phyloP scores from a whole-genome alignment of 2,888 invertebrate genomes.

The Nemurella pictetii region DNA sequence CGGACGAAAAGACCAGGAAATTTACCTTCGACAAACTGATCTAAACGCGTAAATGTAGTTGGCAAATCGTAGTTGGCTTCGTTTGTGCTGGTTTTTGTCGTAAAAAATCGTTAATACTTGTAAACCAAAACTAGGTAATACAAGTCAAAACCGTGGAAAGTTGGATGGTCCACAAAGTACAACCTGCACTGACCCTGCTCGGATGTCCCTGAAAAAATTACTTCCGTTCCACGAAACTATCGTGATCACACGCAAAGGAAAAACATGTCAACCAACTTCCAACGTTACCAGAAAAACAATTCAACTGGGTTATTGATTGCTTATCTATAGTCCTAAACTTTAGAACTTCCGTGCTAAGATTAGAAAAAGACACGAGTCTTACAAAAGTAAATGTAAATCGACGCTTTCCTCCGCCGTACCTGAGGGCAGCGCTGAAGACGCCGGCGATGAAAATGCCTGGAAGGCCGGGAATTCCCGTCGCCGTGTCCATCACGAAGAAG shows the following conservation, averaged over 20 bases:
- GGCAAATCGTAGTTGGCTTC: no score
- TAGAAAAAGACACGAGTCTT: no score
- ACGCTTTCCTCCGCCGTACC: neutral
- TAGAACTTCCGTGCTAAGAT: neutral
- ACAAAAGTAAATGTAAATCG: neutral
- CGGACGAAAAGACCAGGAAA: no score
- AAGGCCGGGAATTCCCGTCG: slow-evolving; percentile 10
- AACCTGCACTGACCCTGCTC: no score
- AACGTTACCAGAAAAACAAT: slow-evolving; percentile 86
- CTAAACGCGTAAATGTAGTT: no score
- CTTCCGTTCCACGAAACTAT: neutral
- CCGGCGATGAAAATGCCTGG: slow-evolving; percentile 26
- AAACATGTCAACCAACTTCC: slow-evolving; percentile 63
- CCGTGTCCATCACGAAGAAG: slow-evolving; percentile 22
- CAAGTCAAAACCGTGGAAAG: neutral
- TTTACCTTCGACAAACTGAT: no score
- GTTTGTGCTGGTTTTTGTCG: no score
- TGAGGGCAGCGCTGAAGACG: slow-evolving; percentile 15
- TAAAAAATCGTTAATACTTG: no score
- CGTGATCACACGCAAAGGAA: neutral
- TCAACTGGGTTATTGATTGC: no score
- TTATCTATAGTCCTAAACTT: slow-evolving; percentile 74
- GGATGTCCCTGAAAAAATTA: no score
- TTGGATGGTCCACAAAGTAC: neutral
- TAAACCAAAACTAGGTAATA: neutral